A percentile compares a stretch with the other conserved stretches of the same genome.
These are phyloP conservation scores for Dipodomys stephensi DNA, from an alignment of 2,113 vertebrate genomes.

Conservation along the genomic window DNA sequence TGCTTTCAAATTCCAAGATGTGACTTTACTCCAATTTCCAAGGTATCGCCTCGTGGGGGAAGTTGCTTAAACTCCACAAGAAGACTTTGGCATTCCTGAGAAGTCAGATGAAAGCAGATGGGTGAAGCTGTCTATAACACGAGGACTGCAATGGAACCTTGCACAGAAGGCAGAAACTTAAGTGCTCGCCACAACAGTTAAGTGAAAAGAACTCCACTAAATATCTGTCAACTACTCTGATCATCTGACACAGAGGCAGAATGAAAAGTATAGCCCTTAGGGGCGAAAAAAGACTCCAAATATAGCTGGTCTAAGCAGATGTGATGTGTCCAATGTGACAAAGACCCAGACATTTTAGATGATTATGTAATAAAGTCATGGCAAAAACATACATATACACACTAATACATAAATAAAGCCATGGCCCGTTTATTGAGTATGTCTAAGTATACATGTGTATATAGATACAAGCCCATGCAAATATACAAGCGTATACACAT, in stretches of 20 bases:
- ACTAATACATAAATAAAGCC: accelerated
- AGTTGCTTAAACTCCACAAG: background rate
- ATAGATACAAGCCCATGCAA: background rate
- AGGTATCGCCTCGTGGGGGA: background rate
- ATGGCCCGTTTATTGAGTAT: background rate
- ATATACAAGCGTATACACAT: background rate
- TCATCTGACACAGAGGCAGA: background rate
- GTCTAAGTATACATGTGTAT: background rate
- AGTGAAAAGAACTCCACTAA: background rate
- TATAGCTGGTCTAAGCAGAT: background rate
- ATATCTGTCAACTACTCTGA: slow-evolving; percentile 25
- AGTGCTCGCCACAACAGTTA: background rate
- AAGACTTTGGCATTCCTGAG: background rate
- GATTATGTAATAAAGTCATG: background rate
- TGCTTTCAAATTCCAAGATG: background rate
- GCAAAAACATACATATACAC: background rate
- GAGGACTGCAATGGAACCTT: background rate
- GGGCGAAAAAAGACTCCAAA: background rate
- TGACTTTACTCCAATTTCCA: background rate
- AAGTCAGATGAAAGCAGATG: background rate
- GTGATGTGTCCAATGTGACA: slow-evolving; percentile 15
- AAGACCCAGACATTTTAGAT: slow-evolving; percentile 10
- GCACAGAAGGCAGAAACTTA: background rate
- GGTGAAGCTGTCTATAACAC: background rate
- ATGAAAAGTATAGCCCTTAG: background rate